Evolutionary conservation across 2,888 invertebrate species (phyloP), one percentile per base, ranked within the genome.

Genomic region (Drosophila merina): DNA sequence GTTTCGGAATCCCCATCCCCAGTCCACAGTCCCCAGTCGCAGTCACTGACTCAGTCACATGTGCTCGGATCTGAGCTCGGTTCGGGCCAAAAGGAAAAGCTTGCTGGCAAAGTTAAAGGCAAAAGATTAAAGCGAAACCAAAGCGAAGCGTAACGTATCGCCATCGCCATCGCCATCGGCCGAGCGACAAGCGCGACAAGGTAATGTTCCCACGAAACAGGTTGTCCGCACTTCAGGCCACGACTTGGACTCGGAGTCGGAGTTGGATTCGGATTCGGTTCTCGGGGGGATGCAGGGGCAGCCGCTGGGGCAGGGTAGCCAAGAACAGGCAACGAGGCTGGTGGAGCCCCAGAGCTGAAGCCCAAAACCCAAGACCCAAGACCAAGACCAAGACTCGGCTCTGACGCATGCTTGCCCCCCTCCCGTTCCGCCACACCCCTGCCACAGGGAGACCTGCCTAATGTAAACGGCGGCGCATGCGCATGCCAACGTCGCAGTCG

Each of bases 171-270:
- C 81, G 80, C 88, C 88, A 85, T 76, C 81, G 80, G 82, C 67
- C 81, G 71, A 76, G 75, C 81, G 86, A 82, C 84, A 87, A 77
- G 79, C 89, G 88, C 79, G 87, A 88, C 89, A 90, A 90, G 91
- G 91, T 89, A 90, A 91, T 89, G 90, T 90, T 90, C 90, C 91
- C 90, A 90, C 91, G 90, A 90, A 90, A 90, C 90, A 90, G 91
- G 90, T 90, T 90, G 90, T 84, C 88, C 87, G 85, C 85, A 85
- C 85, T 85, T 85, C 88, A 86, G 86, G 84, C 88, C 87, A 86
- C 82, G 85, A 85, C 85, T 75, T 76, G 63, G 71, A 77, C 71
- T 69, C 69, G 59, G 55, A 49, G 33, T 31, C 51, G 48, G 55
- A 49, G 33, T 31, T 51, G 48, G n/a, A n/a, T n/a, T n/a, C n/a